Evolutionary conservation across 37 sponge, comb jelly and placozoan genomes (phyloP).

Genomic region (Dysidea cf. avara): DNA sequence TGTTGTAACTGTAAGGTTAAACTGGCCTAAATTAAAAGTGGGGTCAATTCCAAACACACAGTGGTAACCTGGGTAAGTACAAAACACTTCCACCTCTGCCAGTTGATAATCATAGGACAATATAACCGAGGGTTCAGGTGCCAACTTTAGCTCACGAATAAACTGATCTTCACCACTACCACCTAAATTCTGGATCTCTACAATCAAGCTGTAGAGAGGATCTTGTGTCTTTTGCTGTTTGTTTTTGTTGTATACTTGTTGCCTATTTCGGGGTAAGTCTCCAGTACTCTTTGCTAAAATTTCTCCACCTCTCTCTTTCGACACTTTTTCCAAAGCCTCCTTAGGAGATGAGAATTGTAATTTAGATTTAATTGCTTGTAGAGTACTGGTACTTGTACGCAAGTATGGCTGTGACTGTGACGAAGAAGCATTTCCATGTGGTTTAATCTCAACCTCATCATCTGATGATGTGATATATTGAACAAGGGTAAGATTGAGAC

Average conservation of each 20-base stretch:
- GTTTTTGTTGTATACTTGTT: not conserved
- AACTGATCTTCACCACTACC: not conserved
- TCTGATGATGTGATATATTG: not conserved
- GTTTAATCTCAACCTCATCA: not conserved
- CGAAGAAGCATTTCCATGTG: too few relatives aligned
- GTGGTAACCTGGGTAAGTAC: too few relatives aligned
- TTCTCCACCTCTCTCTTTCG: not conserved
- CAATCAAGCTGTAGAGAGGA: not conserved
- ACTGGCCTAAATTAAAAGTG: too few relatives aligned
- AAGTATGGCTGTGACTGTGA: not conserved
- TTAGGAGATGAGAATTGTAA: not conserved
- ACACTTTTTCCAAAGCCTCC: not conserved
- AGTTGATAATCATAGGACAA: too few relatives aligned
- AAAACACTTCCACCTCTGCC: too few relatives aligned
- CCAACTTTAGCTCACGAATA: too few relatives aligned
- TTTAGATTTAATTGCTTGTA: not conserved
- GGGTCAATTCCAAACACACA: too few relatives aligned
- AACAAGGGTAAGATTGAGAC: not conserved
- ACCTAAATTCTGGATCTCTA: not conserved
- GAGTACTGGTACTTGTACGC: not conserved
- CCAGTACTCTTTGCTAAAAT: not conserved
- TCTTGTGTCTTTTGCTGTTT: not conserved
- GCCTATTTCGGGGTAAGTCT: not conserved
- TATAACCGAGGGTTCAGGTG: too few relatives aligned
- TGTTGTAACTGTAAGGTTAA: conserved; percentile 8